Evolutionary conservation across 2,113 vertebrate species (phyloP).

Genomic region (Oreochromis aureus): DNA sequence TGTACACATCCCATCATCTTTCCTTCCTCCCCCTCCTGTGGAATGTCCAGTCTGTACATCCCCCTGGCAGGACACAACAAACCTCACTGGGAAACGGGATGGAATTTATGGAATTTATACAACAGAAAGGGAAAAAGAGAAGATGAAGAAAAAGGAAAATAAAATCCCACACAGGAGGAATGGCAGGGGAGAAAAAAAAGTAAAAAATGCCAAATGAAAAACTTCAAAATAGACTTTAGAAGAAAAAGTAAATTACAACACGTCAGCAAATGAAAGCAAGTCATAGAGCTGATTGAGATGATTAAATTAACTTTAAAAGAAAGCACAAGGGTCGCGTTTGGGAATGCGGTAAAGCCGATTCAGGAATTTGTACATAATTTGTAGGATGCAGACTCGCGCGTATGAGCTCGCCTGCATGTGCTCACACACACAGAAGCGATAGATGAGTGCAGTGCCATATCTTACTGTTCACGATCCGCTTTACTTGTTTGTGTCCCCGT

Average conservation of each 20-base stretch:
- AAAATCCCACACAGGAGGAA: not conserved
- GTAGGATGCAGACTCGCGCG: not conserved
- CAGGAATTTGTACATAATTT: constrained; percentile 7
- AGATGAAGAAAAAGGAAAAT: not conserved
- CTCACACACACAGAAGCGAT: not conserved
- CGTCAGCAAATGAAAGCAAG: not conserved
- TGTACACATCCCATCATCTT: not conserved
- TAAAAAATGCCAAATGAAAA: not conserved
- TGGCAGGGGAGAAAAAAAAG: not conserved
- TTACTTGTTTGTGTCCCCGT: not conserved
- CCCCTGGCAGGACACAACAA: constrained; percentile 2
- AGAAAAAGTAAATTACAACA: not conserved
- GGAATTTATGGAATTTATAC: constrained; percentile 12
- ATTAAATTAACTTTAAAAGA: constrained; percentile 16
- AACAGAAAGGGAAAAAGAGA: not conserved
- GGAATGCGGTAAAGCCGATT: constrained; percentile 2
- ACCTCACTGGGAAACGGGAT: not conserved
- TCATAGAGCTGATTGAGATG: not conserved
- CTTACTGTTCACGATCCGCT: not conserved
- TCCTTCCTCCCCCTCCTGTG: not conserved
- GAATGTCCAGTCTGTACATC: constrained; percentile 6
- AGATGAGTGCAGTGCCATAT: not conserved
- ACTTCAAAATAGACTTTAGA: not conserved
- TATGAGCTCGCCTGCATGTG: not conserved
- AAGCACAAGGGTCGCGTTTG: not conserved